Base-by-base conservation (phyloP, 2,888 invertebrate genomes). In the Lingula anatina region DNA sequence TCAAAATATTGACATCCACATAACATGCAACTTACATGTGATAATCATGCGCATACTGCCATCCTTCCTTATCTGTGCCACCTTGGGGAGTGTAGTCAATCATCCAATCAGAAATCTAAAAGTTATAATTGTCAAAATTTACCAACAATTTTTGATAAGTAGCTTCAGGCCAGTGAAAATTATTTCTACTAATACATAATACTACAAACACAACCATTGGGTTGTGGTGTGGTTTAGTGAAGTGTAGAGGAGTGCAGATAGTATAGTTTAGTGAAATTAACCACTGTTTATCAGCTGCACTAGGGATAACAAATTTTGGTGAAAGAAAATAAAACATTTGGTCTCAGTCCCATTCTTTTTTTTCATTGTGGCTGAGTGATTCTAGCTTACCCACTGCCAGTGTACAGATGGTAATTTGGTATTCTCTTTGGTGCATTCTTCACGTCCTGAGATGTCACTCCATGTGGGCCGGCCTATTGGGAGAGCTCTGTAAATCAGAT, bases 21-120 rank as follows among this genome's bases (percentile, higher is more conserved):
- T n/a, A 20, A 46, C 15, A 12, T 3, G 15, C 4, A 41, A 49
- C 24, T n/a, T 44, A 56, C 60, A 53, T 53, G 24, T 54, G 90
- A 71, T 94, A 93, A 78, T 93, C 92, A 1, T 89, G 86, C 0
- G 93, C 92, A 76, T 93, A 94, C 71, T 94, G 94, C 94, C 94
- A 94, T 2, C 94, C 94, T 59, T 92, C 90, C 50, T 84, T 83
- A 75, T 94, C 93, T 0, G 89, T 90, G 2, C 92, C 93, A 1
- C 90, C 91, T 0, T 89, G 87, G 7, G 89, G 87, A 69, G 88
- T 87, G 71, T 88, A 92, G 77, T 94, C 94, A n/a, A 92, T 83
- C 74, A 87, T 83, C 94, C 94, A 94, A 71, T 93, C 93, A 0
- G 89, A 87, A 23, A 55, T 53, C 66, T 65, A 47, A 15, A 40